A percentile compares a stretch with the other conserved stretches of the same genome.
Evolutionary conservation across 2,797 vertebrate species (phyloP).

Genomic region (Lerista edwardsae): DNA sequence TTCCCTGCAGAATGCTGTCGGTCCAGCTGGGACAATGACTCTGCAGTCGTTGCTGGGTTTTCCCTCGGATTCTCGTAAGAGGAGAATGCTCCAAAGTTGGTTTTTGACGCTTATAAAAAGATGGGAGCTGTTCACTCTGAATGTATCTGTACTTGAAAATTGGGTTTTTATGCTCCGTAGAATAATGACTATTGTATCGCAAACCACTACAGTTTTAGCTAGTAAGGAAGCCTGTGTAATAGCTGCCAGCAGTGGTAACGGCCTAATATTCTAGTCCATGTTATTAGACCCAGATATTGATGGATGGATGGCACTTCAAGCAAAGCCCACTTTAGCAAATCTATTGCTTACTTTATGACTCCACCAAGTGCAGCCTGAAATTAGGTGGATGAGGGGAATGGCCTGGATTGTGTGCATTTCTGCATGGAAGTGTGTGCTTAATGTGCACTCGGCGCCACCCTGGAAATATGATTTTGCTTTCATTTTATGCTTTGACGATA

Average conservation of each 20-base stretch:
- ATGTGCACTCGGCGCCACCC: not conserved
- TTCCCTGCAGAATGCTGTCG: too few species aligned
- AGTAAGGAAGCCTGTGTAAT: conserved; percentile 1
- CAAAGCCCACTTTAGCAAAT: conserved; percentile 19
- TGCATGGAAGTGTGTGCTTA: not conserved
- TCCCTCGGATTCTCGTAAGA: not conserved
- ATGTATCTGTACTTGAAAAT: not conserved
- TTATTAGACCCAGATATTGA: conserved; percentile 24
- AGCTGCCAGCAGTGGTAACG: not conserved
- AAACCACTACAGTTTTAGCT: conserved; percentile 13
- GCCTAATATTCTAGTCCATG: not conserved
- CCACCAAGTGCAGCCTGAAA: not conserved
- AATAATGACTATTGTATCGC: conserved; percentile 22
- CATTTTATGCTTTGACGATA: conserved; percentile 30
- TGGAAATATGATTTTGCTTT: not conserved
- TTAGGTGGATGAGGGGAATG: not conserved
- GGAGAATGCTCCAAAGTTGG: not conserved
- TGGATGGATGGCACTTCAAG: conserved; percentile 5
- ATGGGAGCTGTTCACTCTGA: not conserved
- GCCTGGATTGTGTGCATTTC: not conserved
- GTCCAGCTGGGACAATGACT: not conserved
- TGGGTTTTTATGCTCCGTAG: not conserved
- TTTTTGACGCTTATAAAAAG: not conserved
- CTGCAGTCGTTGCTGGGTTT: not conserved
- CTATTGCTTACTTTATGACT: conserved; percentile 10